phyloP scores from a whole-genome alignment of 2,888 invertebrate species.

The Drosophila mulleri region DNA sequence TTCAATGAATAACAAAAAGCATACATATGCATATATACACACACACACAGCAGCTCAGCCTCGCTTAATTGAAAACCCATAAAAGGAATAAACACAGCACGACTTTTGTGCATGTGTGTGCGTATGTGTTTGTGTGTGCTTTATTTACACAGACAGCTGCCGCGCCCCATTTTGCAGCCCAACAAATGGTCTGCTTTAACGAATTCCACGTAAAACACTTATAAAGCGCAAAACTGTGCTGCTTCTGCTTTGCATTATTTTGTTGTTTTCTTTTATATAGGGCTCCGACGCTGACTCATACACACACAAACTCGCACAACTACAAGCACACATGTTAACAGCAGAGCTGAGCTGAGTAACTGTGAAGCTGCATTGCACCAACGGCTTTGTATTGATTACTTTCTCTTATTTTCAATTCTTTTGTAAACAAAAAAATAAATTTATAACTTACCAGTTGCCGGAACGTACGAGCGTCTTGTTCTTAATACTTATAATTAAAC shows the following conservation, averaged over 20 bases:
- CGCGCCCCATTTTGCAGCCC: conserved; percentile 51
- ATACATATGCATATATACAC: conserved; percentile 24
- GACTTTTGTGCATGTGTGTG: conserved; percentile 17
- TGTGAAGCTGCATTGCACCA: background rate
- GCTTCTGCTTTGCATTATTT: conserved; percentile 23
- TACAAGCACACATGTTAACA: conserved; percentile 4
- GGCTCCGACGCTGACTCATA: conserved; percentile 72
- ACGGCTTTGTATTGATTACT: background rate
- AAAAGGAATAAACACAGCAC: conserved; percentile 54
- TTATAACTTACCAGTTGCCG: conserved; percentile 61
- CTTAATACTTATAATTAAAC: conserved; percentile 46
- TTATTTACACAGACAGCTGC: no score
- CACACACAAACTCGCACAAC: conserved; percentile 30
- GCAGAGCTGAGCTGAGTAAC: background rate
- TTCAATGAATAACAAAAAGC: conserved; percentile 48
- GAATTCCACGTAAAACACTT: conserved; percentile 52
- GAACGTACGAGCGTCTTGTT: conserved; percentile 29
- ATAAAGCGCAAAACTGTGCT: conserved; percentile 33
- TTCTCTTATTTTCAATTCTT: background rate
- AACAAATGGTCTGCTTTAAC: conserved; percentile 38
- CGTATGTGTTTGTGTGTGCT: no score
- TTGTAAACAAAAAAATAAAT: conserved; percentile 2
- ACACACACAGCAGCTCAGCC: conserved; percentile 10
- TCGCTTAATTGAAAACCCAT: conserved; percentile 59
- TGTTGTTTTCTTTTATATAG: conserved; percentile 38